Evolutionary conservation across 2,888 invertebrate species (phyloP), one percentile per base, ranked within the genome.

Genomic region (Cyclophora albipunctata): DNA sequence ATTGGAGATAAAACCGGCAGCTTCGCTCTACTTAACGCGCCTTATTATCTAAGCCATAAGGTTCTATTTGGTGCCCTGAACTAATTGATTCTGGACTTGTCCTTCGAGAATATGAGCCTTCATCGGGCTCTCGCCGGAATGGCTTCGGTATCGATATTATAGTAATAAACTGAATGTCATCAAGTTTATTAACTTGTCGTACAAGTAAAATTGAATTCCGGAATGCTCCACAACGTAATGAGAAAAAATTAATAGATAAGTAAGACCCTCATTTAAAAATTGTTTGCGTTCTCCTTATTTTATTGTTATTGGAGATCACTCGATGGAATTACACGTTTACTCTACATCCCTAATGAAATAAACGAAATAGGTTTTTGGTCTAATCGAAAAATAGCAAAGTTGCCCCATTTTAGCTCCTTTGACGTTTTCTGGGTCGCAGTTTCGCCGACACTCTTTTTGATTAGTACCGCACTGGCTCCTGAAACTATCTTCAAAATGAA

Each of bases 41-140:
- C 7, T 45, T 54, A 55, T 35, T 20, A 4, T 43, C 37, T 42
- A 37, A 45, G 34, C 34, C 44, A 54, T 54, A 61, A 50, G 51
- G 60, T 57, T 53, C 52, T 47, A 43, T 54, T 56, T 52, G 64
- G 67, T 66, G 76, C 76, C 75, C 73, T 61, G 57, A 59, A 63
- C 68, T 81, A 82, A 82, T 83, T 81, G 80, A 81, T 81, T 80
- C 65, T 59, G 72, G 60, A 72, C 71, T 69, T 60, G 59, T 58
- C 65, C 63, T 61, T 51, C 34, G 57, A 65, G 63, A 52, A 58
- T 59, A 53, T 47, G 54, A 52, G 48, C 49, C 52, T 43, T 46
- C 58, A 46, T 49, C 48, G 53, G 52, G 55, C 53, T 34, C 57
- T 48, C 48, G 40, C 52, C 52, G 52, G 42, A 37, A 43, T 34